Percentiles rank a stretch among this genome's conserved stretches.
These are phyloP conservation scores for Scomber colias DNA, from an alignment of 2,113 vertebrate genomes.

Conservation along the genomic window DNA sequence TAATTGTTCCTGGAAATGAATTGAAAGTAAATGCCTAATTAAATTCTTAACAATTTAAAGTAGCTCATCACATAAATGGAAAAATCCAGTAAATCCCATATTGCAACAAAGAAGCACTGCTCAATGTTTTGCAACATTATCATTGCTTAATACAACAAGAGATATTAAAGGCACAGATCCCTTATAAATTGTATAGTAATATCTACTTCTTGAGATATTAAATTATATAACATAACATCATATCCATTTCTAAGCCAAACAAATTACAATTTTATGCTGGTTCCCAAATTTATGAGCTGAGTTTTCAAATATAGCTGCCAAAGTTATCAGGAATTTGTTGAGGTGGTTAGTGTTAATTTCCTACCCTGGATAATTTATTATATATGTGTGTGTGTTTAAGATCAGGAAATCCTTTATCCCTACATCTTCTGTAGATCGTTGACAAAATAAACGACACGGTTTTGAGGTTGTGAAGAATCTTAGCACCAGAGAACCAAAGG, in stretches of 20 bases:
- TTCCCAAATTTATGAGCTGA: constrained; percentile 3
- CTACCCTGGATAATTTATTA: constrained; percentile 38
- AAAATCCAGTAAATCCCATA: not conserved
- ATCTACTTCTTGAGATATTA: too few species aligned
- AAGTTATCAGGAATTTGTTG: constrained; percentile 8
- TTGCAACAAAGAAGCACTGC: not conserved
- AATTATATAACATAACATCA: not conserved
- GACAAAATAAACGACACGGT: not conserved
- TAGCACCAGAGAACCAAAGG: constrained; percentile 74
- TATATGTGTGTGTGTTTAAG: not conserved
- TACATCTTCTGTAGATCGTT: not conserved
- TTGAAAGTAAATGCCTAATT: not conserved
- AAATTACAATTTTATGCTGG: not conserved
- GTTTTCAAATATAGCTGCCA: constrained; percentile 58
- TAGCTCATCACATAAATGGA: not conserved
- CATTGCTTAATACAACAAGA: not conserved
- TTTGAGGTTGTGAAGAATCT: constrained; percentile 13
- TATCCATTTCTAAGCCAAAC: constrained; percentile 9
- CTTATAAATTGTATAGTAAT: too few species aligned
- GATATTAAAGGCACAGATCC: not conserved
- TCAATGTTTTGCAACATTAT: not conserved
- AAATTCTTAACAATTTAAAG: too few species aligned
- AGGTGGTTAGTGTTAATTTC: constrained; percentile 70
- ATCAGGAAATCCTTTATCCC: constrained; percentile 21
- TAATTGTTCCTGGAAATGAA: not conserved